Base-by-base conservation (phyloP, 1,140 invertebrate genomes). In the Rhagoletis zephyria region DNA sequence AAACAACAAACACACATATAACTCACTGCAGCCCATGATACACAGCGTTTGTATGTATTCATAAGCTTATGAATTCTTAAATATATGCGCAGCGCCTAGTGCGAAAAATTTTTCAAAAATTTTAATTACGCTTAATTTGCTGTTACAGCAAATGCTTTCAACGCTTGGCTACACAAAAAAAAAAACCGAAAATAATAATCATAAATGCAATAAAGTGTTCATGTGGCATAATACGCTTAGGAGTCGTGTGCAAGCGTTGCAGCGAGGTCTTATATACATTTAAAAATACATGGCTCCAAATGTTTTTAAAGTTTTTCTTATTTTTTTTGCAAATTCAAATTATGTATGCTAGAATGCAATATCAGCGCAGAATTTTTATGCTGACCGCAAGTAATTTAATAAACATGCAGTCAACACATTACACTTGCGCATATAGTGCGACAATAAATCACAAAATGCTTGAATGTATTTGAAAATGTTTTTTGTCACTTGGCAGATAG, bases 81-180 rank as follows among this genome's bases (percentile, higher is more conserved):
- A 12, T 74, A 6, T 4, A 45, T n/a, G 45, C 51, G 51, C 19
- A 42, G 3, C 67, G 61, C 4, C 61, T n/a, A 63, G 61, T 63
- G 42, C 67, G 67, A 48, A 74, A 45, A 45, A 9, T 48, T 19
- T 81, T 56, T 59, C n/a, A 56, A 56, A 51, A 81, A 81, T 81
- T 81, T 81, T 81, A 81, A 81, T 81, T 81, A 56, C 48, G 74
- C 48, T 81, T 81, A 81, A 81, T 81, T 81, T 81, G 74, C 74
- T 30, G 48, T 81, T 81, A 9, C 74, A n/a, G 74, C n/a, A 7
- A 81, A 81, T 30, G 48, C 67, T 74, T 74, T 74, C 67, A 74
- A 74, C 67, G 65, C 40, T 70, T 42, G 12, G 2, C 30, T 40
- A 10, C 30, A 45, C 2, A 14, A 63, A 63, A 63, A 63, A 0